A percentile compares a stretch with the other conserved stretches of the same genome.
These are phyloP conservation scores for Idaea aversata DNA, from an alignment of 2,888 invertebrate genomes.

Conservation along the genomic window DNA sequence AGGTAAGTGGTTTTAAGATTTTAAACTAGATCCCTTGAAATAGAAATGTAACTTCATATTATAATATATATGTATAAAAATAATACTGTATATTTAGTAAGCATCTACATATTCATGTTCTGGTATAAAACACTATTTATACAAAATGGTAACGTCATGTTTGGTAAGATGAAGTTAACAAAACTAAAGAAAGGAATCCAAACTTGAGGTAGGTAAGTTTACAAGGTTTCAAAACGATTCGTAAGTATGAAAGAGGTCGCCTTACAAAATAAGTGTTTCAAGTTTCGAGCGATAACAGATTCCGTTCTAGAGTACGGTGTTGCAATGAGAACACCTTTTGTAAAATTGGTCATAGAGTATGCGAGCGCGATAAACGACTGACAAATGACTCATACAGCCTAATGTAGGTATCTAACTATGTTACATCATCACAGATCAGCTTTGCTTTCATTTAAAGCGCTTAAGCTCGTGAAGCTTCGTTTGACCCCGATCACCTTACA, in stretches of 20 bases:
- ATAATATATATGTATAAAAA: slow-evolving; percentile 43
- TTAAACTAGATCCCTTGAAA: slow-evolving; percentile 29
- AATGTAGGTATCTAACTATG: slow-evolving; percentile 71
- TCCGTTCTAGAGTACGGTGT: slow-evolving; percentile 40
- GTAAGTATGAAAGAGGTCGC: slow-evolving; percentile 24
- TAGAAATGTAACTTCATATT: slow-evolving; percentile 38
- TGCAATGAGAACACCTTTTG: slow-evolving; percentile 39
- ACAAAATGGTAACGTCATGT: slow-evolving; percentile 60
- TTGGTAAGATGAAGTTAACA: slow-evolving; percentile 50
- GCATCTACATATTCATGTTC: slow-evolving; percentile 36
- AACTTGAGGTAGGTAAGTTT: slow-evolving; percentile 42
- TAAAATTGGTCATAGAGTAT: slow-evolving; percentile 42
- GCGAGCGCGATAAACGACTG: slow-evolving; percentile 40
- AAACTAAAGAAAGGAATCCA: slow-evolving; percentile 47
- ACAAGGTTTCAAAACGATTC: slow-evolving; percentile 38
- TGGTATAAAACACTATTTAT: slow-evolving; percentile 44
- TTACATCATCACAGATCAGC: slow-evolving; percentile 77
- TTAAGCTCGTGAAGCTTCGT: slow-evolving; percentile 53
- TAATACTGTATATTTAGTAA: slow-evolving; percentile 54
- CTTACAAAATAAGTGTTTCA: slow-evolving; percentile 9
- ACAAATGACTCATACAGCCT: slow-evolving; percentile 59
- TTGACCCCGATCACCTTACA: slow-evolving; percentile 17
- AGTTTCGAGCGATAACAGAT: slow-evolving; percentile 18
- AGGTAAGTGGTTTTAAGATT: slow-evolving; percentile 12
- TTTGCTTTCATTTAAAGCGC: slow-evolving; percentile 65